A percentile compares a stretch with the other conserved stretches of the same genome.
These are phyloP conservation scores for Cheumatopsyche charites DNA, from an alignment of 1,140 invertebrate genomes.

Conservation along the genomic window DNA sequence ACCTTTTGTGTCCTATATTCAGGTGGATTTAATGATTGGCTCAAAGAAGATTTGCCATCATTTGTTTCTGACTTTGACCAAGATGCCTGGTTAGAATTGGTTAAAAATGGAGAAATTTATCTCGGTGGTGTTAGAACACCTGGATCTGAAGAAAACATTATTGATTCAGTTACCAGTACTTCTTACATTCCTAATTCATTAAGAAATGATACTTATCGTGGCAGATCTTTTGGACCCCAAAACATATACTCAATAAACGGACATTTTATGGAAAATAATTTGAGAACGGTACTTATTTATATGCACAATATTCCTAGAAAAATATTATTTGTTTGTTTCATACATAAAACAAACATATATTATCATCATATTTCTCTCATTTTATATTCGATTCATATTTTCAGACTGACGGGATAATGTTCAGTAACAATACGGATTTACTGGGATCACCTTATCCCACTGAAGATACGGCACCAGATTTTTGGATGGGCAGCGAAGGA, in stretches of 20 bases:
- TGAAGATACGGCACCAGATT: conserved; percentile 52
- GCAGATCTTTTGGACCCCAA: not conserved
- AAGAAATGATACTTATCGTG: not conserved
- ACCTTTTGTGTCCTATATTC: conserved; percentile 11
- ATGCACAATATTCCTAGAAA: not conserved
- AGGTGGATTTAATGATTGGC: conserved; percentile 61
- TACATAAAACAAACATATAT: too few relatives aligned
- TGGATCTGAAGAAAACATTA: conserved; percentile 30
- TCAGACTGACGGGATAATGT: conserved; percentile 53
- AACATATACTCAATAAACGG: conserved; percentile 16
- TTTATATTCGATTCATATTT: conserved; percentile 33
- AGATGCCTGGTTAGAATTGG: conserved; percentile 65
- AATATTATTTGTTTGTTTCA: too few relatives aligned
- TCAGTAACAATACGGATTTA: conserved; percentile 51
- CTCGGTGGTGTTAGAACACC: conserved; percentile 53
- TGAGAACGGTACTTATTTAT: not conserved
- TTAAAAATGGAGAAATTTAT: conserved; percentile 58
- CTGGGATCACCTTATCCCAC: conserved; percentile 49
- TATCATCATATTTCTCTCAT: not conserved
- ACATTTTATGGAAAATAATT: conserved; percentile 5
- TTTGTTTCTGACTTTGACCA: conserved; percentile 61
- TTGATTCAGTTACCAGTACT: conserved; percentile 1
- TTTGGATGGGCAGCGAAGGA: conserved; percentile 52
- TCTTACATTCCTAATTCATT: not conserved
- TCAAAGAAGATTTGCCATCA: conserved; percentile 58